phyloP scores from a whole-genome alignment of 30 jellyfish, hydroid and myxozoan species.

The Calvadosia cruxmelitensis region DNA sequence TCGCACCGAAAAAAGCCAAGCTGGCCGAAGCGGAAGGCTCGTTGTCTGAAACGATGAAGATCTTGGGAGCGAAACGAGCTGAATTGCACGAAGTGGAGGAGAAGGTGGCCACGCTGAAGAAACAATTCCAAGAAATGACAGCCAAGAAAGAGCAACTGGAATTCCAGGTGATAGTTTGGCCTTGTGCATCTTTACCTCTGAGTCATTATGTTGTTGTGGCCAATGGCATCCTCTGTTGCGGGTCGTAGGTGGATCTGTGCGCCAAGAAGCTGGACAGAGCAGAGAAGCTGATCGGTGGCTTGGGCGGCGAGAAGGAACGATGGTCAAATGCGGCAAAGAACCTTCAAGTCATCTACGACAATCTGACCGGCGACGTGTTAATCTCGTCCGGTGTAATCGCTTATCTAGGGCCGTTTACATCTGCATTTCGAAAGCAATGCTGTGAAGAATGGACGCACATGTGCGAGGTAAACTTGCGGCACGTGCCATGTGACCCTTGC shows the following conservation, averaged over 20 bases:
- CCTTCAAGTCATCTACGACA: slow-evolving; percentile 58
- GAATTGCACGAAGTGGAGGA: slow-evolving; percentile 79
- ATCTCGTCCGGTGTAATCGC: slow-evolving; percentile 95
- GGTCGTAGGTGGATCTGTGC: slow-evolving; percentile 74
- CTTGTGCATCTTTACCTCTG: background rate
- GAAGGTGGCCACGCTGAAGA: slow-evolving; percentile 61
- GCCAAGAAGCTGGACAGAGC: slow-evolving; percentile 92
- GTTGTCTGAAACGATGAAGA: slow-evolving; percentile 42
- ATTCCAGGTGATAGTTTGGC: slow-evolving; percentile 40
- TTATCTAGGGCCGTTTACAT: slow-evolving; percentile 85
- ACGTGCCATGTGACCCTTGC: no score
- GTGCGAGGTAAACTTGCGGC: no score
- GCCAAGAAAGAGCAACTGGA: slow-evolving; percentile 84
- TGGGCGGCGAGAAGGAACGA: slow-evolving; percentile 90
- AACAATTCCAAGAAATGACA: slow-evolving; percentile 83
- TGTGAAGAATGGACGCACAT: slow-evolving; percentile 85
- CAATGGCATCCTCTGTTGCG: background rate
- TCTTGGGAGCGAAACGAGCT: slow-evolving; percentile 65
- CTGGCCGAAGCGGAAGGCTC: slow-evolving; percentile 87
- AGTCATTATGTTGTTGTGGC: no score
- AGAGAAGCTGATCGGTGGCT: slow-evolving; percentile 90
- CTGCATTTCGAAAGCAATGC: slow-evolving; percentile 78
- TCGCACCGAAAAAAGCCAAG: slow-evolving; percentile 83
- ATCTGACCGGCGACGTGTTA: slow-evolving; percentile 86
- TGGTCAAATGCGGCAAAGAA: slow-evolving; percentile 86